Evolutionary conservation across 2,888 invertebrate species (phyloP), one percentile per base, ranked within the genome.

Genomic region (Venustoraphidia nigricollis): DNA sequence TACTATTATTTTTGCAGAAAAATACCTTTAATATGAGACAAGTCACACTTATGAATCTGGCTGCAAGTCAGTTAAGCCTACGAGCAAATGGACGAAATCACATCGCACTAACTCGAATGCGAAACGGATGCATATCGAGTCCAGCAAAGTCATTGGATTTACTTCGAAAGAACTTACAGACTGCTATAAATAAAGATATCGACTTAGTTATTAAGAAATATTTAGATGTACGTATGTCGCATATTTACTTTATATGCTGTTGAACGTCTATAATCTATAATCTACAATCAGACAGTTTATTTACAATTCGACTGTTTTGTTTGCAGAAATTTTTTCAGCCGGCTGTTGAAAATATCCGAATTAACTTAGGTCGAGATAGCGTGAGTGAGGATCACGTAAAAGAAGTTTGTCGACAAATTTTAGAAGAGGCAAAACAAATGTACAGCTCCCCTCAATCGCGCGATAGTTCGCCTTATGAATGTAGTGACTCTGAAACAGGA

Each of bases 251-350:
- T 45, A 45, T 42, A 50, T 34, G 40, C 37, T 44, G 14, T 34
- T 42, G 9, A 17, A 42, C 8, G 10, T 48, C 13, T 27, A 10
- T 51, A n/a, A 8, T 48, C 13, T 27, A 10, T 51, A n/a, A 17
- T 17, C 2, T 17, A 17, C 17, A 34, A 17, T 2, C 2, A 9
- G 9, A 17, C 8, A 42, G 9, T 11, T 1, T 42, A 9, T 42
- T 14, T n/a, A 41, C 8, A 27, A 27, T 34, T 3, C 10, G 9
- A 42, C n/a, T 34, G 9, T 27, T 34, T 34, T 51, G 54, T 53
- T 76, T 76, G 46, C 68, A 86, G 84, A 81, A 79, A 70, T 87
- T 81, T 66, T 85, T 88, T 68, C 80, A 81, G 58, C 83, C 85
- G 53, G 87, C 84, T 51, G 77, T 87, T 37, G 77, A 79, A 54